Conservation (phyloP, 2,888 invertebrate genomes). For the Tubiluchus corallicola region DNA sequence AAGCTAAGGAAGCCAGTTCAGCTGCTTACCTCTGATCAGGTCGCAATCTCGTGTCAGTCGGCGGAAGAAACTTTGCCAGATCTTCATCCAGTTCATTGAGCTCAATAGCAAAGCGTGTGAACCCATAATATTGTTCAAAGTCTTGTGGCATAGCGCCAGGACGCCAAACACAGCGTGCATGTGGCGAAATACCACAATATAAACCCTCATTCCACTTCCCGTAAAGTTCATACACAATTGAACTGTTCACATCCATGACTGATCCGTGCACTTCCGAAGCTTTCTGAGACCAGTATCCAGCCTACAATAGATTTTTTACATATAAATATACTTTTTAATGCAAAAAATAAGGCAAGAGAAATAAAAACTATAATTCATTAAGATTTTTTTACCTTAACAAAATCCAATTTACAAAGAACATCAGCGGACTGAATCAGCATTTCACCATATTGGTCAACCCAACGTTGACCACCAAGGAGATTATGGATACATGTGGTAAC, state of each 20-base stretch:
- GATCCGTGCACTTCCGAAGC: conserved; percentile 54
- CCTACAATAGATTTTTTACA: conserved; percentile 31
- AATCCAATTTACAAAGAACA: conserved; percentile 53
- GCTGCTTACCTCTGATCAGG: conserved; percentile 52
- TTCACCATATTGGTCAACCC: conserved; percentile 73
- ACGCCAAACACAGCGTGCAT: conserved; percentile 54
- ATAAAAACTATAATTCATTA: neutral
- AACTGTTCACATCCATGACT: conserved; percentile 37
- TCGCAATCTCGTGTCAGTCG: conserved; percentile 55
- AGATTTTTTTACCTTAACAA: conserved; percentile 54
- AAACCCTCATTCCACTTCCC: conserved; percentile 68
- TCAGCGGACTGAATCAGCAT: conserved; percentile 42
- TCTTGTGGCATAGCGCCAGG: conserved; percentile 62
- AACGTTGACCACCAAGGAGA: conserved; percentile 57
- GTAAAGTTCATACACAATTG: conserved; percentile 41
- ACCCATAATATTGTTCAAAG: conserved; percentile 59
- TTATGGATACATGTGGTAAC: conserved; percentile 72
- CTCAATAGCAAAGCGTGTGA: conserved; percentile 64
- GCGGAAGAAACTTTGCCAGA: conserved; percentile 39
- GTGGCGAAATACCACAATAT: conserved; percentile 49
- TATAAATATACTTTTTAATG: conserved; percentile 5
- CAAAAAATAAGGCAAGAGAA: neutral
- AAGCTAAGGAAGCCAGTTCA: no score
- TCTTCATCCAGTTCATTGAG: conserved; percentile 54
- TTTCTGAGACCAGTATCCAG: conserved; percentile 56